Evolutionary conservation across 2,888 invertebrate genomes (phyloP), one percentile per base, ranked within the genome.

Genomic region (Stomorhina lunata): DNA sequence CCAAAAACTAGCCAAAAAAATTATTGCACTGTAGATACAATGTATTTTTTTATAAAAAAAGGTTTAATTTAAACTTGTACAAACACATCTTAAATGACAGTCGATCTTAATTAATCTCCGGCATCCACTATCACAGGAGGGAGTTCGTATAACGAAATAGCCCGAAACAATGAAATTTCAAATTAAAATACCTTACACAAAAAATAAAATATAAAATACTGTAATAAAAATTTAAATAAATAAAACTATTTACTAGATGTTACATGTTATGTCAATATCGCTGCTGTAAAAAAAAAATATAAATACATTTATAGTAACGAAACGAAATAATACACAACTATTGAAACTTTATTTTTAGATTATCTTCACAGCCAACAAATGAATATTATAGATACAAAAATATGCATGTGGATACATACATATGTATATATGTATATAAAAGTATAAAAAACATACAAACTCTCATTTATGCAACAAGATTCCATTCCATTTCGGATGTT

Each of bases 71-170:
- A 43, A 50, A 71, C 53, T n/a, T 66, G 71, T 37, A 66, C 59
- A 81, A 81, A 72, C 63, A 78, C 69, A 55, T 69, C 57, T 73
- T 69, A 69, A 69, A 78, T 75, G 68, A 78, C 69, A 78, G 68
- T 55, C 40, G 57, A 69, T 78, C 78, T 78, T 73, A 78, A 78
- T 78, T 81, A 78, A 73, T 75, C 68, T 57, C 50, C 25, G 32
- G 43, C 63, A 32, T 4, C 27, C 45, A 65, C 22, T 55, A 45
- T n/a, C 12, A 29, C 3, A 72, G 48, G 34, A n/a, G 48, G 34
- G 9, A 43, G 17, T 17, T 63, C 17, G 27, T 20, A 20, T 20
- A 7, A n/a, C 4, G 48, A n/a, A n/a, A n/a, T n/a, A n/a, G 53
- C 29, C 55, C 22, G n/a, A 17, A 32, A 53, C 78, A 71, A 55